These are phyloP conservation scores for Muscicapa adusta DNA, from an alignment of 2,113 vertebrate genomes.

Conservation along the genomic window DNA sequence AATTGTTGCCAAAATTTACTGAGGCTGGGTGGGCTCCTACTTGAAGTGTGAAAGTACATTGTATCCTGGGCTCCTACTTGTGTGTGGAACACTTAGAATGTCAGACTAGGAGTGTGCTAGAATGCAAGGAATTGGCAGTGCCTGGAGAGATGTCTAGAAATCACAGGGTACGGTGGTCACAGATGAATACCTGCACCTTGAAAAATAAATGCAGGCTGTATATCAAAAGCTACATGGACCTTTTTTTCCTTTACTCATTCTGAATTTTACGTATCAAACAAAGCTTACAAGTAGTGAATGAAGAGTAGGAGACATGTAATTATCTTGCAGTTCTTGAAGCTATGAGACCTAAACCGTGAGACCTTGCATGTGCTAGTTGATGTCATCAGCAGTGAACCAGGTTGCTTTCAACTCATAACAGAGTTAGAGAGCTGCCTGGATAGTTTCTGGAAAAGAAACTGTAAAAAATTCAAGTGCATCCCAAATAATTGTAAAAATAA, in stretches of 20 bases:
- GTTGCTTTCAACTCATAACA: not conserved
- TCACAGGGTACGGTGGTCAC: too few species aligned
- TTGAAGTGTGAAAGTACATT: not conserved
- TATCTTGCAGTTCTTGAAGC: not conserved
- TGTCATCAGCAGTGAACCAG: not conserved
- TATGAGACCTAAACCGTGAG: not conserved
- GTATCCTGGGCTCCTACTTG: not conserved
- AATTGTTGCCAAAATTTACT: not conserved
- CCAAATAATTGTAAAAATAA: not conserved
- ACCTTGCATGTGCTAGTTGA: not conserved
- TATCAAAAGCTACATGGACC: not conserved
- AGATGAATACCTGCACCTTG: not conserved
- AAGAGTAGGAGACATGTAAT: not conserved
- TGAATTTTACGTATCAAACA: not conserved
- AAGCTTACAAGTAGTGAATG: not conserved
- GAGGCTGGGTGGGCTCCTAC: rapidly evolving
- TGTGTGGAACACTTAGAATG: not conserved
- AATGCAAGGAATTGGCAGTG: not conserved
- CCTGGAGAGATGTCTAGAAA: not conserved
- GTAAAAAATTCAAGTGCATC: not conserved
- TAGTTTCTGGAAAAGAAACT: not conserved
- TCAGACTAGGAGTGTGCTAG: rapidly evolving
- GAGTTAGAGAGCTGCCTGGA: not conserved
- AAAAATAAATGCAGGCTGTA: not conserved
- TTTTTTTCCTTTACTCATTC: not conserved